Evolutionary conservation across 2,888 invertebrate genomes (phyloP).

Genomic region (Leptinotarsa rubiginosa): DNA sequence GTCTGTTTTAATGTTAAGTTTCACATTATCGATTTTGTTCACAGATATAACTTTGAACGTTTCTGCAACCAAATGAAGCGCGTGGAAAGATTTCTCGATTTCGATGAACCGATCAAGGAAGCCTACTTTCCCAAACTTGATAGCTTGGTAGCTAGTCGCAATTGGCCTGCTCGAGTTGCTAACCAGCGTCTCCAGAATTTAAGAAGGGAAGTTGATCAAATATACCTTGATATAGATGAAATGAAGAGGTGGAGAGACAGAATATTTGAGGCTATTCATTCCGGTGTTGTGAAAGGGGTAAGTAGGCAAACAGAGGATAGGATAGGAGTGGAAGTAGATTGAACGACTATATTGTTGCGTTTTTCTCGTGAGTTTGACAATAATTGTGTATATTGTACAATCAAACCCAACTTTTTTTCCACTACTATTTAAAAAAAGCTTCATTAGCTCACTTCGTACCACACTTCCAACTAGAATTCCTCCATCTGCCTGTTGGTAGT

Average conservation of each 20-base stretch:
- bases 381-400: too few species aligned
- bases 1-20: too few species aligned
- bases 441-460: too few species aligned
- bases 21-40: neutral
- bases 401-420: too few species aligned
- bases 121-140: slow-evolving; percentile 88
- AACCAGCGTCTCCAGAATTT: slow-evolving; percentile 71
- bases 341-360: too few species aligned
- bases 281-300: slow-evolving; percentile 71
- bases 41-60: slow-evolving; percentile 81
- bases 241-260: slow-evolving; percentile 82
- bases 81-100: slow-evolving; percentile 73
- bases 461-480: too few species aligned
- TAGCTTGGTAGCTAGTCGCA: slow-evolving; percentile 78
- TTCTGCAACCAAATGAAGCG: slow-evolving; percentile 77
- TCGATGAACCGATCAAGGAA: slow-evolving; percentile 77
- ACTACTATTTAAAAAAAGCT: too few species aligned
- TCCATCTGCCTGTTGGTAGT: too few species aligned
- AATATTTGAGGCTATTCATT: slow-evolving; percentile 78
- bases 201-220: slow-evolving; percentile 75
- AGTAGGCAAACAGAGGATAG: slow-evolving; percentile 50
- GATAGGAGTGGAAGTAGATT: too few species aligned
- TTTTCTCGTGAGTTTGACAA: too few species aligned
- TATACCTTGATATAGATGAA: slow-evolving; percentile 75
- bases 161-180: slow-evolving; percentile 78